Percentiles rank a stretch among this genome's conserved stretches.
Conservation (phyloP, 2,113 vertebrate species). For the Cephalopholis sonnerati region DNA sequence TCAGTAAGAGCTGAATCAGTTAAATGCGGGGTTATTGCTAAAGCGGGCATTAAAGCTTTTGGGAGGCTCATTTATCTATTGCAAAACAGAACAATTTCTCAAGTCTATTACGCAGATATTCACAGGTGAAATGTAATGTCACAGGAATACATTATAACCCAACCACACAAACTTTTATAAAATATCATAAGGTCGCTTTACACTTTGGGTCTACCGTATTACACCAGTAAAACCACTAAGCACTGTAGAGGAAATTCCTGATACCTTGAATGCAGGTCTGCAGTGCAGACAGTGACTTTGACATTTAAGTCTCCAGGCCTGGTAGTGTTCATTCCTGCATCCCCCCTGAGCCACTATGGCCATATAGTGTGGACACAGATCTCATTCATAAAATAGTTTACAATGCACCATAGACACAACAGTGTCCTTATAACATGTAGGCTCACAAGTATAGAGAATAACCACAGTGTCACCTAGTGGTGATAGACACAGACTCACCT, state of each 20-base stretch:
- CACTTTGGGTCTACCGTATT: neutral
- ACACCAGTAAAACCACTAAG: too few species aligned
- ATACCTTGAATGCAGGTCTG: neutral
- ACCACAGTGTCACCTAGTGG: slow-evolving; percentile 59
- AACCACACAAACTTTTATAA: neutral
- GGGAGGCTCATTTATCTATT: neutral
- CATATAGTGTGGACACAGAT: neutral
- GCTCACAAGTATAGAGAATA: neutral
- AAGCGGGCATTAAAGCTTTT: neutral
- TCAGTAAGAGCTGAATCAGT: neutral
- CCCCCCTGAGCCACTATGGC: neutral
- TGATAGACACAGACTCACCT: neutral
- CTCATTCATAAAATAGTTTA: slow-evolving; percentile 14
- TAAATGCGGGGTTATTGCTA: too few species aligned
- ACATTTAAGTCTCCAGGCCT: neutral
- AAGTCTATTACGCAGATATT: neutral
- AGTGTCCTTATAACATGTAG: neutral
- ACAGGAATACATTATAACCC: neutral
- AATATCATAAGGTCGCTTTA: neutral
- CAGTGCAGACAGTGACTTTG: neutral
- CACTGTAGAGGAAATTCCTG: neutral
- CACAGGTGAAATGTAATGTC: neutral
- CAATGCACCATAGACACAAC: neutral
- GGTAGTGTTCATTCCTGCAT: neutral
- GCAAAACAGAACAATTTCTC: neutral